phyloP scores from a whole-genome alignment of 1,140 invertebrate species.

The Heterodera carotae region DNA sequence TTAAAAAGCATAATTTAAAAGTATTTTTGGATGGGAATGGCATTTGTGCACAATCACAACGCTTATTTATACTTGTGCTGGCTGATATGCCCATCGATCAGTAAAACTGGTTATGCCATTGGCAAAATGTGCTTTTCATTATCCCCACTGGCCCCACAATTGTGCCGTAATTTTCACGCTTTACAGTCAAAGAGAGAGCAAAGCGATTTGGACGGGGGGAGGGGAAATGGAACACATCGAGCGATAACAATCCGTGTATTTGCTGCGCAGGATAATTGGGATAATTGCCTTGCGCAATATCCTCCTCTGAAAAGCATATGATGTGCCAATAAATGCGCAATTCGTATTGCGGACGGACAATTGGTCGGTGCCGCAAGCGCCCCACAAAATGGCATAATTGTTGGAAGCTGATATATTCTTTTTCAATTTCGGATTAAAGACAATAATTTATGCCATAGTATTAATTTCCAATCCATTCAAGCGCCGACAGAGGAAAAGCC shows the following conservation, averaged over 20 bases:
- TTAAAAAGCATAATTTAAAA: too few species aligned
- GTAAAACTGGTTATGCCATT: background rate
- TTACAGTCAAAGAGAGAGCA: too few species aligned
- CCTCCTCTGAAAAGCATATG: background rate
- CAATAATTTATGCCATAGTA: too few species aligned
- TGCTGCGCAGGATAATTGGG: background rate
- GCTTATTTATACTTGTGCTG: background rate
- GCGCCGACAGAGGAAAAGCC: conserved; percentile 32
- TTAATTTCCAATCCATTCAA: background rate
- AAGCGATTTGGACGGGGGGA: too few species aligned
- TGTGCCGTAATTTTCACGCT: background rate
- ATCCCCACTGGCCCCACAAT: background rate
- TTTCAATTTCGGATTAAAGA: too few species aligned
- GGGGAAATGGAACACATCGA: background rate
- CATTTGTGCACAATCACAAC: too few species aligned
- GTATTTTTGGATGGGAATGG: too few species aligned
- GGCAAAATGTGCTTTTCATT: background rate
- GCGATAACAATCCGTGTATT: background rate
- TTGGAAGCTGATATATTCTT: too few species aligned
- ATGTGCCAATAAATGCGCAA: conserved; percentile 1
- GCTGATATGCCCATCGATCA: background rate
- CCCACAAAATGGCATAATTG: too few species aligned
- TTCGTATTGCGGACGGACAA: background rate
- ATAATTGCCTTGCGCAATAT: conserved; percentile 3
- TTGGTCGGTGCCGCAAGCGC: background rate